Evolutionary conservation across 2,113 vertebrate genomes (phyloP).

Genomic region (Solenodon paradoxus): DNA sequence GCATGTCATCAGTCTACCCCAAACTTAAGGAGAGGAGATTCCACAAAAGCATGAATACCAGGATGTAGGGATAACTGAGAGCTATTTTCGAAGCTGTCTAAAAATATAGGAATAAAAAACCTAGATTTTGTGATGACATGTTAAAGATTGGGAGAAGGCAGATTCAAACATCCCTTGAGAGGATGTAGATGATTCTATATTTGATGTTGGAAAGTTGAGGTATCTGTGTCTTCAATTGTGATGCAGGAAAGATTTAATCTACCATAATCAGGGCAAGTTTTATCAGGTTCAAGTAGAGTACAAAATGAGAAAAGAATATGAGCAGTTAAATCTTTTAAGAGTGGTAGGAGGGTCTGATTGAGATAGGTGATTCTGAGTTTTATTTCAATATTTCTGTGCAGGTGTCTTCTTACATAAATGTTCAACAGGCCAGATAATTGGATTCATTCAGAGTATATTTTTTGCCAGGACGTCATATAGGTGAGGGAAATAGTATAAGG

Average conservation of each 20-base stretch:
- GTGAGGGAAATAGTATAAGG: not conserved
- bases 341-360: not conserved
- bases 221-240: not conserved
- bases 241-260: not conserved
- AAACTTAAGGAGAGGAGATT: not conserved
- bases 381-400: not conserved
- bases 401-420: not conserved
- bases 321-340: not conserved
- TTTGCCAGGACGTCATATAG: not conserved
- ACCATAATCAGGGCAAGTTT: not conserved
- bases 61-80: not conserved
- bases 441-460: not conserved
- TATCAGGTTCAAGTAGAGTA: not conserved
- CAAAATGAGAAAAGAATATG: not conserved
- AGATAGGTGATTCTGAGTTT: not conserved
- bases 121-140: too few relatives aligned
- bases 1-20: not conserved
- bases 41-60: not conserved
- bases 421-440: not conserved
- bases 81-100: not conserved
- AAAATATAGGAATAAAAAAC: too few relatives aligned
- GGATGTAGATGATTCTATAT: not conserved
- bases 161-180: not conserved
- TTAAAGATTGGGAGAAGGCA: not conserved
- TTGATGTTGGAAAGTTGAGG: not conserved